Base-by-base conservation (phyloP, 2,888 invertebrate species). In the Troglohyphantes excavatus region DNA sequence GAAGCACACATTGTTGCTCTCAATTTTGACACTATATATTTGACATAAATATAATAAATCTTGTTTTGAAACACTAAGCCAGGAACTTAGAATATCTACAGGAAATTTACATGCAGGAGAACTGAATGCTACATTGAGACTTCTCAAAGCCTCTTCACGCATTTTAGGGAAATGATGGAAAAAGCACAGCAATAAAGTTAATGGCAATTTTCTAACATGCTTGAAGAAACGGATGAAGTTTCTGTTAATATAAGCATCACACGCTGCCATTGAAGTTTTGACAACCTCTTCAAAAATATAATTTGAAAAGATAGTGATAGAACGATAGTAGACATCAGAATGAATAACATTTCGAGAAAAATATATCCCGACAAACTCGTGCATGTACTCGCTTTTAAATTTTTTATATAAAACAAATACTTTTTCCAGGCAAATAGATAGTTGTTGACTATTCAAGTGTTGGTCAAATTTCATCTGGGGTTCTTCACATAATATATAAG, bases 371-470 rank as follows among this genome's bases (percentile, higher is more conserved):
- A 90, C 65, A 39, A 90, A 67, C 53, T 90, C 90, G 6, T 26
- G 13, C 0, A 75, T 19, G n/a, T 26, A 13, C 17, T 91, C 59
- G 33, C 68, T 89, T 75, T 85, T 65, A 39, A 68, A 19, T n/a
- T 46, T 79, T 59, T 75, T 39, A 92, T 95, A 96, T 61, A 95
- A 94, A 75, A 93, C 93, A 0, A 96, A 93, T 83, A 96, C 94
- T 92, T 95, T 95, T 92, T 96, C 96, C 5, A 97, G 93, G 92
- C 96, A 96, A 93, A 97, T 96, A 90, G 95, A 94, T 75, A 96
- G 93, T 93, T 96, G 96, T 91, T 95, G 95, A 90, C 94, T 94
- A 92, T 97, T 97, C 5, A 97, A 94, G 72, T 95, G 94, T 33
- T 95, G 95, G 93, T 96, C 96, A 93, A 95, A 97, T 83, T 94